Evolutionary conservation across 2,797 vertebrate species (phyloP).

Genomic region (Sarcoramphus papa): DNA sequence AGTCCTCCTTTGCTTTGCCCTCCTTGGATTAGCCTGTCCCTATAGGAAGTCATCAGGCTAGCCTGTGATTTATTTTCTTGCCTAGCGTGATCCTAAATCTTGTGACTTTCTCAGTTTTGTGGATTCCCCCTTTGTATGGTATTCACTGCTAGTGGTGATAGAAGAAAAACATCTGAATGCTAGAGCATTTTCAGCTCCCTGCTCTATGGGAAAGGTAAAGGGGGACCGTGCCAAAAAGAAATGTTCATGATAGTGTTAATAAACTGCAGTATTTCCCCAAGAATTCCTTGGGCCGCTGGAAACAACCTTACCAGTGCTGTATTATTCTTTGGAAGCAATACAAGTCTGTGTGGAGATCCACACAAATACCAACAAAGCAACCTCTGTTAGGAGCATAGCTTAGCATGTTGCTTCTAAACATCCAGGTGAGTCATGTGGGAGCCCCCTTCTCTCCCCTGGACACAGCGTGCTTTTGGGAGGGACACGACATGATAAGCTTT

Average conservation of each 20-base stretch:
- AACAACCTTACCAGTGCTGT: neutral
- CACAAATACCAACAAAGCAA: neutral
- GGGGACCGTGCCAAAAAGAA: neutral
- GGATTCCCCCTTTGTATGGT: neutral
- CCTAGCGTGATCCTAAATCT: neutral
- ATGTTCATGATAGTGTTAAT: neutral
- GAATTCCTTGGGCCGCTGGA: neutral
- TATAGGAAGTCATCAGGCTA: neutral
- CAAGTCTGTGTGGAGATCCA: neutral
- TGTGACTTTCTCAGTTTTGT: neutral
- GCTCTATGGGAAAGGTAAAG: neutral
- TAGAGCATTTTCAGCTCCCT: neutral
- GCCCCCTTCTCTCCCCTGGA: neutral
- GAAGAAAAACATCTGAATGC: neutral
- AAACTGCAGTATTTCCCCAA: constrained; percentile 31
- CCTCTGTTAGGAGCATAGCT: neutral
- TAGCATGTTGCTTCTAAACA: neutral
- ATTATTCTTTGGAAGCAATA: neutral
- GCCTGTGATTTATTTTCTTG: neutral
- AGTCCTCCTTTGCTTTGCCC: neutral
- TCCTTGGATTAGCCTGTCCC: neutral
- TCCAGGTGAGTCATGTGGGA: neutral
- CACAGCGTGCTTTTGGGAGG: neutral
- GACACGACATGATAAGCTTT: neutral
- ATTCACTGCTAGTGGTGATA: neutral